Base-by-base conservation (phyloP, 2,797 vertebrate species). In the Podarcis siculus region DNA sequence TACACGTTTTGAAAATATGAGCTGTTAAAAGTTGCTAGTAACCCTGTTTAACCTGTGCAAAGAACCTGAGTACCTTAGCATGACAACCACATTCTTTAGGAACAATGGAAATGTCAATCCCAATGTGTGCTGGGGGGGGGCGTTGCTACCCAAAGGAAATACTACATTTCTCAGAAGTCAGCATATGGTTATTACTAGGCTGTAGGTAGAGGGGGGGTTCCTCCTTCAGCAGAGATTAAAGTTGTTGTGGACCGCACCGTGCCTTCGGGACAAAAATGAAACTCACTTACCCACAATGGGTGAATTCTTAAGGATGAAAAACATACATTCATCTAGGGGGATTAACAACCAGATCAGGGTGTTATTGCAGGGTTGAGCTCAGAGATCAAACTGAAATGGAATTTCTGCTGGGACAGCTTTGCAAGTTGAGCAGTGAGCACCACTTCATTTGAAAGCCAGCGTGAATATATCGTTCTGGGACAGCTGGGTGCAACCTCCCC, bases 41-140 rank as follows among this genome's bases (percentile, higher is more conserved):
- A 86, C 87, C 89, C 91, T 71, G 67, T 37, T 92, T 90, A 91
- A 90, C 83, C 86, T 71, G 3, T 1, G 15, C 13, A n/a, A 8
- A 77, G 27, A 79, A 45, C 3, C 13, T 10, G 79, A 80, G 61
- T 37, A 84, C 42, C 3, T 90, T 45, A 75, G 89, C n/a, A 4
- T 0, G 7, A 82, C 15, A 82, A 23, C n/a, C 58, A 0, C 3
- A 37, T 55, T 89, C 89, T 89, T 89, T 78, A 83, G 12, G 71
- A 91, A 66, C 79, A 89, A 83, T 89, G 55, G 80, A 25, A 13
- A 7, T 78, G 80, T 72, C 80, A 32, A n/a, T 84, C 45, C 49
- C 21, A 30, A 69, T 1, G 17, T 61, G 1, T 9, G 1, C 15
- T 15, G 1, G 49, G 49, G 49, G 13, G 49, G 45, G 49, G 49